Conservation (phyloP, 2,797 vertebrate genomes). For the Allobates femoralis region DNA sequence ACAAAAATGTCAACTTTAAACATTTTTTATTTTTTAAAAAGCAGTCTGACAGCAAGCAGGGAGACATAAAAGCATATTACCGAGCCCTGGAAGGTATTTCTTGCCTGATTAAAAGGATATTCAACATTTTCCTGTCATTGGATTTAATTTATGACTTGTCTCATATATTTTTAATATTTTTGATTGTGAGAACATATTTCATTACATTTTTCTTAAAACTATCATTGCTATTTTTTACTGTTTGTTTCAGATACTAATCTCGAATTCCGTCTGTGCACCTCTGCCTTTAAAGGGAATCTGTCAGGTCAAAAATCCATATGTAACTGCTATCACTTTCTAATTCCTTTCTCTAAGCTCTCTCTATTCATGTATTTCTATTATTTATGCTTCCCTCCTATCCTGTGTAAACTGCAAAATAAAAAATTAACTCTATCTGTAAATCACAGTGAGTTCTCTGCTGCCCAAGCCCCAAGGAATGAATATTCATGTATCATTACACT, state of each 20-base stretch:
- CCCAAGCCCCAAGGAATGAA: too few species aligned
- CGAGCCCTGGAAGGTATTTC: neutral
- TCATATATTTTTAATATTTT: neutral
- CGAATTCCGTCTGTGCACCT: neutral
- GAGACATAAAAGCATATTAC: neutral
- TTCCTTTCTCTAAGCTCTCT: too few species aligned
- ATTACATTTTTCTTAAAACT: neutral
- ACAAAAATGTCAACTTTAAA: neutral
- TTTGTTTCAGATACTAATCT: neutral
- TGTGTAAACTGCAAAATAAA: too few species aligned
- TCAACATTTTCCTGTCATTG: neutral
- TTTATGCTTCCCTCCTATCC: too few species aligned
- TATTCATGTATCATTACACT: too few species aligned
- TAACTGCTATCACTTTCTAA: too few species aligned
- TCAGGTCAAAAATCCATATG: too few species aligned
- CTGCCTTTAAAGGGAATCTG: too few species aligned
- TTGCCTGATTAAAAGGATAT: neutral
- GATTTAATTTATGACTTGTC: neutral
- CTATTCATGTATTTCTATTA: too few species aligned
- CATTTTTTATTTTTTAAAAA: too few species aligned
- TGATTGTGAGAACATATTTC: neutral
- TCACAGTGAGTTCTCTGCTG: too few species aligned
- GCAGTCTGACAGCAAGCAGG: neutral
- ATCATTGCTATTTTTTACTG: neutral
- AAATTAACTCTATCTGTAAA: too few species aligned